Evolutionary conservation across 2,113 vertebrate species (phyloP).

Genomic region (Gymnarchus niloticus): DNA sequence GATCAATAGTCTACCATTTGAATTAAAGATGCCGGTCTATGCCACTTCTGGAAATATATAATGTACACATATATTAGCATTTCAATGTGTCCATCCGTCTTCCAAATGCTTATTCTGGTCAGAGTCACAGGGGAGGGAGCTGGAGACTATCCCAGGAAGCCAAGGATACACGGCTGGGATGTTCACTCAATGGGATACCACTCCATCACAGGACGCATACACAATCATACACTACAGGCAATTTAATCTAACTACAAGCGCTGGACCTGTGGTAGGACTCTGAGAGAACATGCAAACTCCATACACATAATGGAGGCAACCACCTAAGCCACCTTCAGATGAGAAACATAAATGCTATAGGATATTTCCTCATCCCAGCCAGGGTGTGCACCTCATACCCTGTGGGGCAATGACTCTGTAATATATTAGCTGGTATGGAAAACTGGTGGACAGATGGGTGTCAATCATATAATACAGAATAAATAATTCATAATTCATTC

Average conservation of each 20-base stretch:
- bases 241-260: too few species aligned
- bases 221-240: background rate
- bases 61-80: background rate
- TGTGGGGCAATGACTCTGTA: background rate
- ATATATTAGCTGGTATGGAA: background rate
- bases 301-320: background rate
- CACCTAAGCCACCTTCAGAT: too few species aligned
- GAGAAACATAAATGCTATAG: background rate
- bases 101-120: background rate
- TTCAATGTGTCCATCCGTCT: background rate
- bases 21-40: background rate
- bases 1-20: background rate
- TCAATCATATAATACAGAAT: background rate
- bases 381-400: background rate
- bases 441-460: background rate
- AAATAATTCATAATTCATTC: background rate
- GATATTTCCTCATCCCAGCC: background rate
- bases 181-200: too few species aligned
- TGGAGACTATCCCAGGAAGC: too few species aligned
- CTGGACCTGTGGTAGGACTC: too few species aligned
- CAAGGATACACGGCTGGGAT: too few species aligned
- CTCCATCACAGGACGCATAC: background rate
- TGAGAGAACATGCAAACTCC: background rate
- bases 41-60: too few species aligned
- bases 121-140: background rate